Evolutionary conservation across 2,797 vertebrate genomes (phyloP).

Genomic region (Amniataba percoides): DNA sequence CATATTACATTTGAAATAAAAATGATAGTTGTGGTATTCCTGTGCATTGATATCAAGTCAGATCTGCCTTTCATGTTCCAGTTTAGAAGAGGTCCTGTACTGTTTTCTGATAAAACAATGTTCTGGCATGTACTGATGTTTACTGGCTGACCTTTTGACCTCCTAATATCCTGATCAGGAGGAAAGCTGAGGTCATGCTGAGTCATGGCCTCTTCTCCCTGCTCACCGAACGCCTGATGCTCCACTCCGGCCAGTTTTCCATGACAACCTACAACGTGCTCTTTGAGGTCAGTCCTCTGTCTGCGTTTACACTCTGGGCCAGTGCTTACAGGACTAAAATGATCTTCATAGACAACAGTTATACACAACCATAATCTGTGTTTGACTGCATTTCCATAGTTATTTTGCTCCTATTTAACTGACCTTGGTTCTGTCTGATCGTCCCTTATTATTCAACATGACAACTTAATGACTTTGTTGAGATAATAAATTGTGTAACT

Average conservation of each 20-base stretch:
- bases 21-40: not conserved
- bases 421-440: not conserved
- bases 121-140: conserved; percentile 30
- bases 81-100: not conserved
- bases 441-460: not conserved
- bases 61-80: not conserved
- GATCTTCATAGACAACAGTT: not conserved
- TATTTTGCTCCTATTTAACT: not conserved
- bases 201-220: conserved; percentile 95
- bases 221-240: conserved; percentile 94
- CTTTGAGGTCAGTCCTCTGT: conserved; percentile 90
- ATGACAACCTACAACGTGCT: conserved; percentile 98
- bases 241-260: conserved; percentile 92
- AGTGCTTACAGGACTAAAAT: not conserved
- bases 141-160: conserved; percentile 52
- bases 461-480: conserved; percentile 10
- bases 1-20: conserved; percentile 11
- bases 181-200: conserved; percentile 98
- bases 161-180: conserved; percentile 83
- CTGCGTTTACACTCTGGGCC: not conserved
- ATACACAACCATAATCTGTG: not conserved
- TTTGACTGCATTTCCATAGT: not conserved
- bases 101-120: not conserved
- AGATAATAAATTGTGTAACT: conserved; percentile 14
- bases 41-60: not conserved